Evolutionary conservation across 1,140 invertebrate genomes (phyloP), one percentile per base, ranked within the genome.

Genomic region (Periplaneta americana): DNA sequence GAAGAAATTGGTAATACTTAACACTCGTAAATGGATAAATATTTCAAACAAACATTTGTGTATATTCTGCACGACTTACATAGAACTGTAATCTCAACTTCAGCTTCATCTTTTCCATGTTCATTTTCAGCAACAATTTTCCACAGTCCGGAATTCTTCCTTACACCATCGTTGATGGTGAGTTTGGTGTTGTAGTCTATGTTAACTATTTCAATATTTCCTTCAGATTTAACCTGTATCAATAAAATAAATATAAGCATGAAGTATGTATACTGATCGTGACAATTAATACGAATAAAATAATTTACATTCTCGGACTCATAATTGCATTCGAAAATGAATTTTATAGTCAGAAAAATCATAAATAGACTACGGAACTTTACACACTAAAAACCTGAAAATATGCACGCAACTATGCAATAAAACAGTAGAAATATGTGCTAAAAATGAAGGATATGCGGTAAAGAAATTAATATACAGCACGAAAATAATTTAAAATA

Each of bases 161-260:
- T 91, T 0, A 94, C 88, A 0, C 96, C 92, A 84, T 98, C 96
- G 39, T 92, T 94, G 82, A 99, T 95, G 77, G 91, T 95, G 74
- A 99, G 89, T 86, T 98, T 98, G 0, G 97, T 97, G 85, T 98
- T 97, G 88, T 98, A 97, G 76, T 98, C 97, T 31, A 97, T 92
- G 87, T 98, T 97, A 36, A 94, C 90, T 79, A 97, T 95, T 87
- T 97, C 95, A 74, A 97, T 91, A 85, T 95, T 96, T 74, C 89
- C 92, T 80, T 91, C 92, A 91, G 83, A 84, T 81, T 83, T 83
- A 10, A 85, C 83, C 85, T 84, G 34, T 22, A 82, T n/a, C 22
- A 11, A 66, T 66, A 11, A 66, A n/a, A n/a, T n/a, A n/a, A n/a
- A n/a, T n/a, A n/a, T n/a, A n/a, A n/a, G n/a, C n/a, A n/a, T n/a